These are phyloP conservation scores for Drosophila quinaria DNA, from an alignment of 2,888 invertebrate genomes.

Conservation along the genomic window DNA sequence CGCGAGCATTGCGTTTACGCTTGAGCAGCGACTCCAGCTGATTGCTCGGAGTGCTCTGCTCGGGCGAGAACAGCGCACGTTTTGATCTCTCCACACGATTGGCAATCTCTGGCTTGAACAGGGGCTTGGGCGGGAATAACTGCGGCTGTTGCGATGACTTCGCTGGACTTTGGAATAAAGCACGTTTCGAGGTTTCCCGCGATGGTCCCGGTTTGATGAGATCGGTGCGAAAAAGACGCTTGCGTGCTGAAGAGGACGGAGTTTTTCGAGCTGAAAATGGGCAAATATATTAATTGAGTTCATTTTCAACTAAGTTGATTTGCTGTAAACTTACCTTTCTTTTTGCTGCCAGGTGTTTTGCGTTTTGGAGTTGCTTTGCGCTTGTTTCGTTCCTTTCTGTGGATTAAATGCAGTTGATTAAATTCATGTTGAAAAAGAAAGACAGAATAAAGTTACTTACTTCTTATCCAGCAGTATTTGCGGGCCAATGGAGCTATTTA, in stretches of 20 bases:
- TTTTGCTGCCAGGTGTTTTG: conserved; percentile 87
- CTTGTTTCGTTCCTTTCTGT: conserved; percentile 77
- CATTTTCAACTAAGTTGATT: not conserved
- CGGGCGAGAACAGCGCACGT: conserved; percentile 89
- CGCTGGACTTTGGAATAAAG: conserved; percentile 91
- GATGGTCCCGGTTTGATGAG: conserved; percentile 83
- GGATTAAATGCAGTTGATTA: not conserved
- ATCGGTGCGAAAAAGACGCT: conserved; percentile 75
- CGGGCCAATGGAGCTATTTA: conserved; percentile 76
- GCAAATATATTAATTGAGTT: not conserved
- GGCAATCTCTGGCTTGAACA: conserved; percentile 85
- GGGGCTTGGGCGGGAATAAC: conserved; percentile 69
- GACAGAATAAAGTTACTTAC: conserved; percentile 47
- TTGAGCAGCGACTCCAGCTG: conserved; percentile 80
- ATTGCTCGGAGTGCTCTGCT: conserved; percentile 24
- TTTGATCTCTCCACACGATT: conserved; percentile 88
- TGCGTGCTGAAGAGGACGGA: conserved; percentile 83
- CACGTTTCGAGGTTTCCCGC: conserved; percentile 89
- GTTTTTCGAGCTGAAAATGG: conserved; percentile 78
- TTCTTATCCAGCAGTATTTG: conserved; percentile 83
- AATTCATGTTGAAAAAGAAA: not conserved
- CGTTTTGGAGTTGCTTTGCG: conserved; percentile 85
- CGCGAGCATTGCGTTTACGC: conserved; percentile 78
- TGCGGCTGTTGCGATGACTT: conserved; percentile 86
- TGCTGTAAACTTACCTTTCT: conserved; percentile 69